Base-by-base conservation (phyloP, 1,140 invertebrate genomes). In the Drosophila mayri region DNA sequence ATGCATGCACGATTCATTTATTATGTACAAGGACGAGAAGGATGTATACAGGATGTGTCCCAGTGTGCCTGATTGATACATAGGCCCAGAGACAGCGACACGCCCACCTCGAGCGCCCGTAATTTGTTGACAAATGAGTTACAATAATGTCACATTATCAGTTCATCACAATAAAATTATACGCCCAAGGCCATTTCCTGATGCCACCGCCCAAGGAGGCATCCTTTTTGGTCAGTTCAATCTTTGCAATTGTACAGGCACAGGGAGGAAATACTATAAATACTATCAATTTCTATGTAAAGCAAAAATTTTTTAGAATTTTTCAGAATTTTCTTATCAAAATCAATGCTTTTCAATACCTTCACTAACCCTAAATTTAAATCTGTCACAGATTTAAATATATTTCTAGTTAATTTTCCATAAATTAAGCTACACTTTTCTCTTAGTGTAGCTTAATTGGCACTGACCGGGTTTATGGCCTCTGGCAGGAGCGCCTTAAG, bases 121-220 rank as follows among this genome's bases (percentile, higher is more conserved):
- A 90, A 90, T 88, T 90, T 90, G 84, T 90, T 88, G 84, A 88
- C 84, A 88, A 88, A 88, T 88, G 84, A 84, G 85, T 83, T 79
- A 79, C 84, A 90, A 90, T 88, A 88, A 88, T 88, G 84, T 88
- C 85, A 90, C 85, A 88, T 88, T 88, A 88, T 88, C 85, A 90
- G 85, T 88, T 90, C 85, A 88, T 88, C 85, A 90, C 85, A 88
- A 88, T 90, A 84, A 85, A 90, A 88, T 88, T 88, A 88, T 74
- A 86, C 79, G 83, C 74, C 74, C 59, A 52, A 25, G 54, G 75
- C 38, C 46, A 70, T 44, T 60, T 40, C 14, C 41, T 32, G 49
- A 50, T 46, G 14, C 32, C 65, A 41, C 35, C 52, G 35, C 9
- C 12, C 41, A 22, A 70, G 66, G 30, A 49, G 46, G 16, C 16